Percentiles rank a stretch among this genome's conserved stretches.
These are phyloP conservation scores for Melanotaenia pygmaea DNA, from an alignment of 2,797 vertebrate species.

Conservation along the genomic window DNA sequence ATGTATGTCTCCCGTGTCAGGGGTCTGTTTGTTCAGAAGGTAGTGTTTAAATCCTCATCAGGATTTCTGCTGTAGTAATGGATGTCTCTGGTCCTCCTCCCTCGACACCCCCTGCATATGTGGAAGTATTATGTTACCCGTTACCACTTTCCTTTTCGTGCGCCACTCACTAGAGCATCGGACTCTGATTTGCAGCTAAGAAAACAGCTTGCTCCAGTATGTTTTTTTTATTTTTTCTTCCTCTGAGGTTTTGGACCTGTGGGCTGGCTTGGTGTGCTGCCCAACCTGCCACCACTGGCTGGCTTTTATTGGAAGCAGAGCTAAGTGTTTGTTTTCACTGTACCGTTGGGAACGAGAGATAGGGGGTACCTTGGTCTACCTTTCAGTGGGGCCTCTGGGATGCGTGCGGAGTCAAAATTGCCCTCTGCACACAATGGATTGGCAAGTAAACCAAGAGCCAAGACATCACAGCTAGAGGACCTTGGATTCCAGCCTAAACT, in stretches of 20 bases:
- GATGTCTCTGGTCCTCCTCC: slow-evolving; percentile 71
- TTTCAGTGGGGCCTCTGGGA: slow-evolving; percentile 77
- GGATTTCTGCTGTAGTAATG: slow-evolving; percentile 70
- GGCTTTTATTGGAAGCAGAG: slow-evolving; percentile 82
- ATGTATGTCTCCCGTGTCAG: slow-evolving; percentile 39
- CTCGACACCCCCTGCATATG: slow-evolving; percentile 73
- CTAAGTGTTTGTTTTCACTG: slow-evolving; percentile 81
- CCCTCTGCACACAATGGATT: slow-evolving; percentile 76
- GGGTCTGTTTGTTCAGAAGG: slow-evolving; percentile 80
- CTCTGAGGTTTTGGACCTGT: slow-evolving; percentile 73
- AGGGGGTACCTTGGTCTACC: slow-evolving; percentile 78
- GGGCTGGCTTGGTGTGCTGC: slow-evolving; percentile 70
- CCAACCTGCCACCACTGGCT: slow-evolving; percentile 70
- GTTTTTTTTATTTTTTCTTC: slow-evolving; percentile 21
- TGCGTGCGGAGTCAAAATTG: slow-evolving; percentile 80
- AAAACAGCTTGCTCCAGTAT: slow-evolving; percentile 68
- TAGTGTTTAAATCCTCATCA: slow-evolving; percentile 83
- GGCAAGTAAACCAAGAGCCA: slow-evolving; percentile 69
- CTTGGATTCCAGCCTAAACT: slow-evolving; percentile 71
- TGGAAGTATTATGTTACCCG: slow-evolving; percentile 82
- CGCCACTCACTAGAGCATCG: slow-evolving; percentile 64
- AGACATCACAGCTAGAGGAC: slow-evolving; percentile 77
- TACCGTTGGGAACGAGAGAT: slow-evolving; percentile 74
- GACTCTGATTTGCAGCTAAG: slow-evolving; percentile 77
- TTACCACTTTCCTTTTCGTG: slow-evolving; percentile 72